A percentile compares a stretch with the other conserved stretches of the same genome.
These are phyloP conservation scores for Lophotis ruficrista DNA, from an alignment of 2,113 vertebrate species.

Conservation along the genomic window DNA sequence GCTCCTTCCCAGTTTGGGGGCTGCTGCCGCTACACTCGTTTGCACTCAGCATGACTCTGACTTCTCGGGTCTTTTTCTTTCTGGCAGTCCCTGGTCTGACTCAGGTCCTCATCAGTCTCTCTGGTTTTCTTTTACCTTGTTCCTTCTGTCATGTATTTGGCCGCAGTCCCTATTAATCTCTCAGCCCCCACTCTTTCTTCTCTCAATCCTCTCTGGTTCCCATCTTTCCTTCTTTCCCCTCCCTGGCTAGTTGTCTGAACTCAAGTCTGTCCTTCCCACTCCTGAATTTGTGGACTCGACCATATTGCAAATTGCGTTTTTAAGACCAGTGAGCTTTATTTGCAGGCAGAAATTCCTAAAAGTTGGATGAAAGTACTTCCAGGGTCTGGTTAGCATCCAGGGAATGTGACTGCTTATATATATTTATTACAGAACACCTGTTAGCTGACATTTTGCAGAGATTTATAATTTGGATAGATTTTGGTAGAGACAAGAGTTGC, in stretches of 20 bases:
- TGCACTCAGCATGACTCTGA: not conserved
- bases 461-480: not conserved
- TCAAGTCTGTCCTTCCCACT: not conserved
- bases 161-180: not conserved
- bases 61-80: not conserved
- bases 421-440: not conserved
- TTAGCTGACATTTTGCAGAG: not conserved
- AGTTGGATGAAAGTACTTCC: not conserved
- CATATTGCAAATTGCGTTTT: not conserved
- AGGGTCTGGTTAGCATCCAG: not conserved
- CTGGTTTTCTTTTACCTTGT: not conserved
- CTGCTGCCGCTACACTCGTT: accelerated
- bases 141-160: not conserved
- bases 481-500: not conserved
- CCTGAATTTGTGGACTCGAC: not conserved
- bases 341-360: not conserved
- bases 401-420: not conserved
- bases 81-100: not conserved
- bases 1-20: not conserved
- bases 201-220: not conserved
- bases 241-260: not conserved
- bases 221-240: not conserved
- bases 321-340: not conserved
- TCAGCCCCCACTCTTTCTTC: not conserved
- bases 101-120: not conserved